Conservation (phyloP, 1,140 invertebrate species). For the Ostrea edulis region DNA sequence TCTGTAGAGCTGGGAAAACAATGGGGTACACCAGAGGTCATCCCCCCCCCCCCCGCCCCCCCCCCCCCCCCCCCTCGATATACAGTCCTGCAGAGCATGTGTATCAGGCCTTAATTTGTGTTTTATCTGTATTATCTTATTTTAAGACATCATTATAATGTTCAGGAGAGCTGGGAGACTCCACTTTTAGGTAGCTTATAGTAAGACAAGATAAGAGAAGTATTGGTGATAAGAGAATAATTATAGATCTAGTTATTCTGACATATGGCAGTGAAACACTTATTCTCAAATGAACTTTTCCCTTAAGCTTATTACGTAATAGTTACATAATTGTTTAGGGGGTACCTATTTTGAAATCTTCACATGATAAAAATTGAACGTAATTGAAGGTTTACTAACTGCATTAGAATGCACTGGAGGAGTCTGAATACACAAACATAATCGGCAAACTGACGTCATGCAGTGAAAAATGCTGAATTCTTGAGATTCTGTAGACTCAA, state of each 20-base stretch:
- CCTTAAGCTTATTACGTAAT: neutral
- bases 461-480: constrained; percentile 19
- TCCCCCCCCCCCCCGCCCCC: too few species aligned
- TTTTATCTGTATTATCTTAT: too few species aligned
- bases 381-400: neutral
- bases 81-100: too few species aligned
- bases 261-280: neutral
- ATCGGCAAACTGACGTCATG: neutral
- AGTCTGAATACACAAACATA: neutral
- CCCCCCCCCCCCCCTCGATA: too few species aligned
- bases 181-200: too few species aligned
- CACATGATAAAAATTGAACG: neutral
- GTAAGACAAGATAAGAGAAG: too few species aligned
- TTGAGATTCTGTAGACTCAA: neutral
- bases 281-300: neutral
- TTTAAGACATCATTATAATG: too few species aligned
- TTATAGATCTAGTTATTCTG: neutral
- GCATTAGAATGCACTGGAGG: neutral
- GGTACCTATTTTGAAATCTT: neutral
- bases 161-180: too few species aligned
- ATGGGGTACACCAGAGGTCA: too few species aligned
- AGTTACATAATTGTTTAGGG: constrained; percentile 20
- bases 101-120: too few species aligned
- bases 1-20: too few species aligned
- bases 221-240: too few species aligned